Conservation (phyloP, 2,113 vertebrate species). For the Phrynosoma platyrhinos region DNA sequence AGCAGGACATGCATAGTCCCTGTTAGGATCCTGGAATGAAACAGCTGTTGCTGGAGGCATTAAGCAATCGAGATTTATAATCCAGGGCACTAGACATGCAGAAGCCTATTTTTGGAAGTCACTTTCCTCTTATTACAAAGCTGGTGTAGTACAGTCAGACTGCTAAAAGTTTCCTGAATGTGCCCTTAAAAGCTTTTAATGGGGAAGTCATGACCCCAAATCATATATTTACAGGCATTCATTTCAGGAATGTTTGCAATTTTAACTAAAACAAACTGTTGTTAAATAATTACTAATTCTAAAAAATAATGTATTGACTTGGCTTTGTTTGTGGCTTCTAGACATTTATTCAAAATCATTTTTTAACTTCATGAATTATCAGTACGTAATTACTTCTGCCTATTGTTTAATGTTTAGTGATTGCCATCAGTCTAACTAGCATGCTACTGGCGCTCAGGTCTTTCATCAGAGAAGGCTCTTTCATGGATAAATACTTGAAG, state of each 20-base stretch:
- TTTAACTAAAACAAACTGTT: neutral
- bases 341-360: neutral
- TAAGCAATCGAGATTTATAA: constrained; percentile 57
- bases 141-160: constrained; percentile 6
- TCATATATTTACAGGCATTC: neutral
- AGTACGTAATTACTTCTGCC: neutral
- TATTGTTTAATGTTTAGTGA: neutral
- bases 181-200: constrained; percentile 12
- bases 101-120: constrained; percentile 64
- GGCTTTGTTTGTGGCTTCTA: neutral
- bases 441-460: too few relatives aligned
- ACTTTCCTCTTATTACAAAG: constrained; percentile 11
- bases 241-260: neutral
- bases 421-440: neutral
- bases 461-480: neutral
- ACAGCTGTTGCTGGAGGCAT: constrained; percentile 44
- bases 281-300: neutral
- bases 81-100: constrained; percentile 44
- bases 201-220: constrained; percentile 11
- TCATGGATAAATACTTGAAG: neutral
- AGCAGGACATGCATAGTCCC: neutral
- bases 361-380: neutral
- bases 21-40: neutral
- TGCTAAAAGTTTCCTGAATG: constrained; percentile 50
- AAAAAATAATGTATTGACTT: neutral